Conservation (phyloP, 1,140 invertebrate species). For the Diuraphis noxia region DNA sequence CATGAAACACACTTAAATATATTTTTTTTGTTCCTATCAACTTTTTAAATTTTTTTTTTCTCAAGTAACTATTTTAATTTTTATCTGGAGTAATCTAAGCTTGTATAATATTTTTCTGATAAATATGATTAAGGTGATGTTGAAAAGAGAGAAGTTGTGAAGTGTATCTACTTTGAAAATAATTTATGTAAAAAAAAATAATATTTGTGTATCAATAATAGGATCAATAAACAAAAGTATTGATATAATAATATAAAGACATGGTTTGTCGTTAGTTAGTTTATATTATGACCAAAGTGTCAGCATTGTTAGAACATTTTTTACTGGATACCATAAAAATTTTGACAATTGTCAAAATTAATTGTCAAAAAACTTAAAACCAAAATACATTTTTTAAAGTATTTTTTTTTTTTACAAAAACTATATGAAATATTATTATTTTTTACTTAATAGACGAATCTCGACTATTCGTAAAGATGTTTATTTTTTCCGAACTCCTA, state of each 20-base stretch:
- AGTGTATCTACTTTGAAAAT: neutral
- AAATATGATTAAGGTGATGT: neutral
- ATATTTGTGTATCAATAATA: neutral
- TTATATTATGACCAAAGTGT: neutral
- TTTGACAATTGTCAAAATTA: too few relatives aligned
- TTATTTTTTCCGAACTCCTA: neutral
- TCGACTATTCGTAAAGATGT: neutral
- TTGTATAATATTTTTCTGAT: neutral
- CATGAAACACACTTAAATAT: neutral
- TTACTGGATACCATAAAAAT: neutral
- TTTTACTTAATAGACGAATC: neutral
- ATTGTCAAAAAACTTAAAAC: neutral
- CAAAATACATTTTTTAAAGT: neutral
- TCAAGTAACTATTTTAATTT: neutral
- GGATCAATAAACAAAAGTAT: neutral
- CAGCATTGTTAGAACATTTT: neutral
- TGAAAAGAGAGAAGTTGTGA: neutral
- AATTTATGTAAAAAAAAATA: neutral
- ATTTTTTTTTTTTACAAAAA: neutral
- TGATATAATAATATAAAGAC: neutral
- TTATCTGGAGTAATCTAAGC: neutral
- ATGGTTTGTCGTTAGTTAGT: neutral
- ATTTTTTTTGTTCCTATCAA: conserved; percentile 30
- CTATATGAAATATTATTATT: neutral
- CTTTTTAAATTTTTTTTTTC: neutral